A percentile compares a stretch with the other conserved stretches of the same genome.
Conservation (phyloP, 2,888 invertebrate genomes). For the Diarsia mendica region DNA sequence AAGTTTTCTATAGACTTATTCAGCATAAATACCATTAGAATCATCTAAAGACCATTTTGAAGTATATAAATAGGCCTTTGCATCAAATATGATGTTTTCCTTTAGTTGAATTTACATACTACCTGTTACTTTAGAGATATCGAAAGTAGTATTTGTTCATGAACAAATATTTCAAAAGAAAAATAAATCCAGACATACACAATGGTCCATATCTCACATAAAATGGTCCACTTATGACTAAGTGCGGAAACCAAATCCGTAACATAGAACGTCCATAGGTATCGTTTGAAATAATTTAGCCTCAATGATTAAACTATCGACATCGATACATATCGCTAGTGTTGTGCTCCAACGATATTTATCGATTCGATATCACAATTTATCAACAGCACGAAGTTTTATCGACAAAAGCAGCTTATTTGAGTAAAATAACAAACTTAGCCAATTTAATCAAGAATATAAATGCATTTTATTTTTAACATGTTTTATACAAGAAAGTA, state of each 20-base stretch:
- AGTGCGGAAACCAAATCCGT: no score
- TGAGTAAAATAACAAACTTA: constrained; percentile 42
- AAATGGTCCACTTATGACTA: no score
- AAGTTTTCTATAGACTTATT: not conserved
- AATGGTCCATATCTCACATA: constrained; percentile 48
- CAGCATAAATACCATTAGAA: not conserved
- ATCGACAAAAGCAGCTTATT: constrained; percentile 47
- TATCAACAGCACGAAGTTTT: constrained; percentile 19
- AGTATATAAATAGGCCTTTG: no score
- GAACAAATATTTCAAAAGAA: constrained; percentile 39
- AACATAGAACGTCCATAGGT: constrained; percentile 43
- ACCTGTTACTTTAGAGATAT: no score
- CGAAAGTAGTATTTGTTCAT: constrained; percentile 5
- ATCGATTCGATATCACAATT: constrained; percentile 33
- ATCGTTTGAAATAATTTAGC: constrained; percentile 50
- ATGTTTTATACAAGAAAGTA: constrained; percentile 21
- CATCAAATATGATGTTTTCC: no score
- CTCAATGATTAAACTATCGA: constrained; percentile 51
- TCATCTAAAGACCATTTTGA: no score
- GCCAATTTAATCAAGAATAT: constrained; percentile 34
- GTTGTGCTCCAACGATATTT: constrained; percentile 23
- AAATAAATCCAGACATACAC: constrained; percentile 15
- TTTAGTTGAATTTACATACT: no score
- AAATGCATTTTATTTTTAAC: constrained; percentile 57
- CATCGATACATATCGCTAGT: constrained; percentile 28